These are phyloP conservation scores for Nipponacmea schrenckii DNA, from an alignment of 2,888 invertebrate genomes.

Conservation along the genomic window DNA sequence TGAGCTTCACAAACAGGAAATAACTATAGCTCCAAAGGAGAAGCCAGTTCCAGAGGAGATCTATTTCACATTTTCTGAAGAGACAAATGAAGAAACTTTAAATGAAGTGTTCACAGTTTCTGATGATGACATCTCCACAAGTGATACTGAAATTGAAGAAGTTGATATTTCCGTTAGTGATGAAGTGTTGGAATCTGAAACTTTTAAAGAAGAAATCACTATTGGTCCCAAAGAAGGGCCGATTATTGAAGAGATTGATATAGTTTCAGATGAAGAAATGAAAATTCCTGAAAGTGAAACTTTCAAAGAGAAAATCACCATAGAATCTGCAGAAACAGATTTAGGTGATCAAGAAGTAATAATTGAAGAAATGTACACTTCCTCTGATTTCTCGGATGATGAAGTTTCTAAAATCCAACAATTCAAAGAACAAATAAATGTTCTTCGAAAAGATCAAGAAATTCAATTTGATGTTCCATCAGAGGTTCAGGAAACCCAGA, in stretches of 20 bases:
- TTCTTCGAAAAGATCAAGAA: too few species aligned
- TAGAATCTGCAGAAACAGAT: neutral
- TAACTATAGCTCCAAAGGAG: slow-evolving; percentile 1
- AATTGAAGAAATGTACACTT: too few species aligned
- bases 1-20: slow-evolving; percentile 11
- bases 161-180: neutral
- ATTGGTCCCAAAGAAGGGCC: neutral
- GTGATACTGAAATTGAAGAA: slow-evolving; percentile 11
- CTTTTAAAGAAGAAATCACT: neutral
- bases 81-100: slow-evolving; percentile 26
- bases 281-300: neutral
- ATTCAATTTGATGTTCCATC: too few species aligned
- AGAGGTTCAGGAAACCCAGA: too few species aligned
- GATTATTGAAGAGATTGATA: neutral
- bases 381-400: too few species aligned
- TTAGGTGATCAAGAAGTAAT: too few species aligned
- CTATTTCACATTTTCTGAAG: neutral
- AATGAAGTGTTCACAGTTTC: slow-evolving; percentile 28
- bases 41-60: neutral
- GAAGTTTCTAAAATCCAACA: too few species aligned
- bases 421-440: too few species aligned
- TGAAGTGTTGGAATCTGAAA: neutral
- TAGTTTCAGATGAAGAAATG: neutral
- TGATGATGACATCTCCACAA: slow-evolving; percentile 8
- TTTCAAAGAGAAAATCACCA: neutral